phyloP scores from a whole-genome alignment of 2,113 vertebrate species.

The Gavia stellata region DNA sequence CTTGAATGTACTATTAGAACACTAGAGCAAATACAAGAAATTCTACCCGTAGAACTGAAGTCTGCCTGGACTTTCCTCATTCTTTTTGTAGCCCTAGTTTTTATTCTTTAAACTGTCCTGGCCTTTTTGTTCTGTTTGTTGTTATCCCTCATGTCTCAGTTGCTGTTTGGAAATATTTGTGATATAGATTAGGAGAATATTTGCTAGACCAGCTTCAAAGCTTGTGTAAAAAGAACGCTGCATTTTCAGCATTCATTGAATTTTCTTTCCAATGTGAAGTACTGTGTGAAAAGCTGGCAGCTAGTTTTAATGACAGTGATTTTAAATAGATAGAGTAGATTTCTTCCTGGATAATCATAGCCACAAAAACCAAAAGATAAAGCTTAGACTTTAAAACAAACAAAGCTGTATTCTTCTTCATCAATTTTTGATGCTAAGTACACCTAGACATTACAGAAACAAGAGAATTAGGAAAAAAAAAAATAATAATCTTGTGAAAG shows the following conservation, averaged over 20 bases:
- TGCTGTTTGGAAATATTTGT: not conserved
- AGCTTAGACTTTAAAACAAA: not conserved
- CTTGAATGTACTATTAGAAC: not conserved
- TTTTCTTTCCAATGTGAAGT: not conserved
- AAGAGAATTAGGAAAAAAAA: rapidly evolving
- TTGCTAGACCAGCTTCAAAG: not conserved
- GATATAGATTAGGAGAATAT: not conserved
- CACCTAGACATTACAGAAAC: not conserved
- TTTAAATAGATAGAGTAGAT: not conserved
- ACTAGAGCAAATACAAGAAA: not conserved
- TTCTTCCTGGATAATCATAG: not conserved
- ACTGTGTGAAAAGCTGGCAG: not conserved
- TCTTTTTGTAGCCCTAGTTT: not conserved
- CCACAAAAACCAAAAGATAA: not conserved
- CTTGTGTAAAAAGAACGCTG: not conserved
- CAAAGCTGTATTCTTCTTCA: not conserved
- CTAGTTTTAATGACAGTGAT: not conserved
- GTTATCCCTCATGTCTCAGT: not conserved
- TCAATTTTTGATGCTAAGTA: not conserved
- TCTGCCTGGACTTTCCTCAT: not conserved
- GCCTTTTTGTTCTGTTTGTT: not conserved
- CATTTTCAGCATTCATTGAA: not conserved
- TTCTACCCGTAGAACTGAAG: not conserved
- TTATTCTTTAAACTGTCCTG: not conserved
- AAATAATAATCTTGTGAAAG: not conserved